Evolutionary conservation across 2,797 vertebrate species (phyloP).

Genomic region (Bufotes viridis): DNA sequence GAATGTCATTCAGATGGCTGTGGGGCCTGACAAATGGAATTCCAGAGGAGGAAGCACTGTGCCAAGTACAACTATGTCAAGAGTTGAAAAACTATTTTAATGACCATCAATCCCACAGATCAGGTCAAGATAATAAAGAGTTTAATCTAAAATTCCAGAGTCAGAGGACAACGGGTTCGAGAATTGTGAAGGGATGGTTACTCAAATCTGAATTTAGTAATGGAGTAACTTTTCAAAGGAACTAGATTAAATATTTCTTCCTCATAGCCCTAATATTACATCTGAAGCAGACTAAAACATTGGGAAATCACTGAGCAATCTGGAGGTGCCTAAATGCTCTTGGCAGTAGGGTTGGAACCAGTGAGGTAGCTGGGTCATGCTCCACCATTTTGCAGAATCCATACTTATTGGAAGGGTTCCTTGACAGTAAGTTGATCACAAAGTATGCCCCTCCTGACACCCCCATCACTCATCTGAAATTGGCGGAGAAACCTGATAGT

Average conservation of each 20-base stretch:
- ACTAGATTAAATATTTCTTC: too few relatives aligned
- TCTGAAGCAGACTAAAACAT: background rate
- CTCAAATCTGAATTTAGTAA: background rate
- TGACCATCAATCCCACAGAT: slow-evolving; percentile 22
- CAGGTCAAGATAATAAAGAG: slow-evolving; percentile 12
- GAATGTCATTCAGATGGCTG: slow-evolving; percentile 16
- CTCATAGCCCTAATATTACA: background rate
- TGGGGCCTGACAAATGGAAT: slow-evolving; percentile 15
- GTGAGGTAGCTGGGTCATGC: background rate
- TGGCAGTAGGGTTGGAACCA: background rate
- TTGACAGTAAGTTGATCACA: too few relatives aligned
- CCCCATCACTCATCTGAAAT: too few relatives aligned
- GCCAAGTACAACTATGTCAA: slow-evolving; percentile 23
- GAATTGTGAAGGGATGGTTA: background rate
- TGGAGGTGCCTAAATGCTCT: background rate
- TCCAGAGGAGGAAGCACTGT: slow-evolving; percentile 13
- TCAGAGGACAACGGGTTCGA: background rate
- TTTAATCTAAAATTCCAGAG: background rate
- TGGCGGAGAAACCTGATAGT: too few relatives aligned
- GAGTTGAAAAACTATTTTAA: background rate
- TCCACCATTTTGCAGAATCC: too few relatives aligned
- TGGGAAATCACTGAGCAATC: background rate
- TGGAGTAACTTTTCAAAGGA: background rate
- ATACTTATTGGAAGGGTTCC: too few relatives aligned
- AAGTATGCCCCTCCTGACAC: too few relatives aligned